Conservation (phyloP, 2,113 vertebrate species). For the Pseudorhombus dupliciocellatus region DNA sequence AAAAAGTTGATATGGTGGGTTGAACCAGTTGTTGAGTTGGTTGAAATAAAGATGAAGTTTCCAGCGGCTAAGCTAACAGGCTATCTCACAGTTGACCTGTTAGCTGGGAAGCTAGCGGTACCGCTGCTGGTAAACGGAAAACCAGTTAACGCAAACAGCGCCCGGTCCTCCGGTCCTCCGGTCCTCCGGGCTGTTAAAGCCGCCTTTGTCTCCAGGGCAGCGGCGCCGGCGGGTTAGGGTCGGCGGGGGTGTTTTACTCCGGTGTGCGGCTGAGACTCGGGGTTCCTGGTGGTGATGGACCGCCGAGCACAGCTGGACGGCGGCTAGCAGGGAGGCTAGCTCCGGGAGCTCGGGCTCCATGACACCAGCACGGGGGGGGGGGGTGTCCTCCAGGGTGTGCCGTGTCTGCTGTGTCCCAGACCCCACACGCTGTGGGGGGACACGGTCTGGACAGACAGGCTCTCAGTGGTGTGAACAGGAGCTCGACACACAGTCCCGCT, state of each 20-base stretch:
- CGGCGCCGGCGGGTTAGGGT: too few relatives aligned
- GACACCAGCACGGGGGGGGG: not conserved
- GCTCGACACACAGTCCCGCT: too few relatives aligned
- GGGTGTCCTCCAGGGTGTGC: not conserved
- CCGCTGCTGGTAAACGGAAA: not conserved
- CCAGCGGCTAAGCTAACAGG: conserved; percentile 16
- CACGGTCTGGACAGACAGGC: not conserved
- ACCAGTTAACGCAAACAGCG: not conserved
- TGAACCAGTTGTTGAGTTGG: not conserved
- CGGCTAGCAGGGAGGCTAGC: conserved; percentile 31
- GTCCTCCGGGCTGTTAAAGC: not conserved
- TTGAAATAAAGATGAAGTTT: not conserved
- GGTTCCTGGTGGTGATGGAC: conserved; percentile 23
- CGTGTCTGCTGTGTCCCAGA: conserved; percentile 34
- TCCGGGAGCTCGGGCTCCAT: not conserved
- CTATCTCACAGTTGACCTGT: conserved; percentile 15
- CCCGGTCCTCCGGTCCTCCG: not conserved
- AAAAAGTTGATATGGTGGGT: not conserved
- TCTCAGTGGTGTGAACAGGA: too few relatives aligned
- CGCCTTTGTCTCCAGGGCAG: not conserved
- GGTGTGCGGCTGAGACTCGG: not conserved
- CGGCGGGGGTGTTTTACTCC: not conserved
- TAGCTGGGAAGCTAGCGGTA: conserved; percentile 55
- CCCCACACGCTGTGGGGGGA: too few relatives aligned
- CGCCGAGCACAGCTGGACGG: conserved; percentile 52